These are phyloP conservation scores for Drosophila melanocephala DNA, from an alignment of 2,888 invertebrate species.

Conservation along the genomic window DNA sequence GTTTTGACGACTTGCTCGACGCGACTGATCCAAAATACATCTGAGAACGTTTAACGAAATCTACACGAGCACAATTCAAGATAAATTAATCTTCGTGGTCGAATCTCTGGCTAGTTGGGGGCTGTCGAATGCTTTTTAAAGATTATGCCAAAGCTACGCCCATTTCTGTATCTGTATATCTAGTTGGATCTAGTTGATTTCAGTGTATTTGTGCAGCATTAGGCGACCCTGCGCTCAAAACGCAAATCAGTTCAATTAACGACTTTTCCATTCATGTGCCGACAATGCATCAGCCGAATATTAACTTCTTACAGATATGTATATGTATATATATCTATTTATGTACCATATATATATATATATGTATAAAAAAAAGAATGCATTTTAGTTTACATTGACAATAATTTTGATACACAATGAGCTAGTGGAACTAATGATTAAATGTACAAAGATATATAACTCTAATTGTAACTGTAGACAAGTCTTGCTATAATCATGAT, in stretches of 20 bases:
- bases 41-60: conserved; percentile 61
- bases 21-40: conserved; percentile 59
- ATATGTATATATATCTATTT: neutral
- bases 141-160: conserved; percentile 22
- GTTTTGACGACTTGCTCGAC: conserved; percentile 30
- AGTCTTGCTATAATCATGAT: neutral
- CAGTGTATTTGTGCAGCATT: conserved; percentile 1
- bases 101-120: neutral
- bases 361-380: neutral
- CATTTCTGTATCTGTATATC: conserved; percentile 7
- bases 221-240: conserved; percentile 58
- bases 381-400: conserved; percentile 12
- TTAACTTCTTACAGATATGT: neutral
- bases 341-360: neutral
- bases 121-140: neutral
- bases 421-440: neutral
- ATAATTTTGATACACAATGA: conserved; percentile 21
- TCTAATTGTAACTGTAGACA: neutral
- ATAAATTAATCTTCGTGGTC: neutral
- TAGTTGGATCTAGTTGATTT: conserved; percentile 33
- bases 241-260: conserved; percentile 64
- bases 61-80: conserved; percentile 19
- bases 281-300: conserved; percentile 13
- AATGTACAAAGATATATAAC: conserved; percentile 9
- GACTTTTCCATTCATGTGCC: conserved; percentile 26